Evolutionary conservation across 1,140 invertebrate genomes (phyloP).

Genomic region (Drosophila truncata): DNA sequence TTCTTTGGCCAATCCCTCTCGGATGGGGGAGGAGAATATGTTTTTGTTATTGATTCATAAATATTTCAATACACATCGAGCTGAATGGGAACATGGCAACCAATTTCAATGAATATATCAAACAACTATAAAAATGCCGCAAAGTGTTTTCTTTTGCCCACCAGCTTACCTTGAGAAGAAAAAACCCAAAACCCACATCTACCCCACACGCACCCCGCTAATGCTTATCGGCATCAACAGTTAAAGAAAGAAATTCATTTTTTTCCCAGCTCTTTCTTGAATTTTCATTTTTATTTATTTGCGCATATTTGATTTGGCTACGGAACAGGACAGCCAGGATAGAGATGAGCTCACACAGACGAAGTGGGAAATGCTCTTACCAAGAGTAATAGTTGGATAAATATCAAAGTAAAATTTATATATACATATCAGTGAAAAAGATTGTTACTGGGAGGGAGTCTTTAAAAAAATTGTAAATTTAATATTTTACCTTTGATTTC

Average conservation of each 20-base stretch:
- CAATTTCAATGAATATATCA: conserved; percentile 83
- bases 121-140: conserved; percentile 82
- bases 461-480: neutral
- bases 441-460: no score
- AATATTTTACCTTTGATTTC: neutral
- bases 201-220: conserved; percentile 26
- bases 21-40: conserved; percentile 19
- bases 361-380: conserved; percentile 13
- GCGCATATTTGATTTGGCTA: conserved; percentile 78
- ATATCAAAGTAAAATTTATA: no score
- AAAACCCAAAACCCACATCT: neutral
- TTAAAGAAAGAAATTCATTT: conserved; percentile 67
- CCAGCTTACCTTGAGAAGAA: conserved; percentile 64
- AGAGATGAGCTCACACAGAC: neutral
- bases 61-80: conserved; percentile 79
- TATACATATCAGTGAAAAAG: no score
- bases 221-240: conserved; percentile 76
- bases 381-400: neutral
- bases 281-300: conserved; percentile 84
- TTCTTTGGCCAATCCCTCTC: conserved; percentile 9
- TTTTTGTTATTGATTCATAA: conserved; percentile 83
- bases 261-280: conserved; percentile 59
- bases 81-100: conserved; percentile 45
- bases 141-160: conserved; percentile 74
- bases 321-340: neutral